Percentiles rank a stretch among this genome's conserved stretches.
phyloP scores from a whole-genome alignment of 2,888 invertebrate genomes.

The Litoditis marina region DNA sequence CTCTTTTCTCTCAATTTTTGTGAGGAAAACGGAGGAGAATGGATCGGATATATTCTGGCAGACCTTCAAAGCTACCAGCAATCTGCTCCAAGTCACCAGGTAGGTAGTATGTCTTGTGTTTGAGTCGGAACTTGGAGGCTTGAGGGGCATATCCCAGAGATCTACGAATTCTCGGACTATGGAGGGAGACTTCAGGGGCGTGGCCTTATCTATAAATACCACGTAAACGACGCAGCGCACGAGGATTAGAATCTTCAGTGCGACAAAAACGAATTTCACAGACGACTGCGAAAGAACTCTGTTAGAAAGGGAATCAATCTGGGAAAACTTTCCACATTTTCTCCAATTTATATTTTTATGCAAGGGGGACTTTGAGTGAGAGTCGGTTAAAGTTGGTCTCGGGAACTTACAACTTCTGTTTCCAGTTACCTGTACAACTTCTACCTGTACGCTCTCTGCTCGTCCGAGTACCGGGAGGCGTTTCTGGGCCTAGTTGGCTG shows the following conservation, averaged over 20 bases:
- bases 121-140: too few relatives aligned
- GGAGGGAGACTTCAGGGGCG: too few relatives aligned
- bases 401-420: neutral
- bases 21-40: slow-evolving; percentile 54
- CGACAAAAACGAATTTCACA: neutral
- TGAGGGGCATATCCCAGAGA: too few relatives aligned
- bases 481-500: slow-evolving; percentile 46
- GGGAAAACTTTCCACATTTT: too few relatives aligned
- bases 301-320: neutral
- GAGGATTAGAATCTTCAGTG: too few relatives aligned
- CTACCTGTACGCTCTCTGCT: slow-evolving; percentile 55
- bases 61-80: slow-evolving; percentile 65
- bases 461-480: slow-evolving; percentile 54
- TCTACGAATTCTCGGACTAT: too few relatives aligned
- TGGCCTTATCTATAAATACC: too few relatives aligned
- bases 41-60: slow-evolving; percentile 58
- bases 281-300: neutral
- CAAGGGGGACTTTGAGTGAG: too few relatives aligned
- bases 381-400: too few relatives aligned
- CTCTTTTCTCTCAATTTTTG: slow-evolving; percentile 63
- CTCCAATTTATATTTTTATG: too few relatives aligned
- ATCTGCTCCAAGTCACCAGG: slow-evolving; percentile 65
- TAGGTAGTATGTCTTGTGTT: slow-evolving; percentile 19
- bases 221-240: too few relatives aligned
- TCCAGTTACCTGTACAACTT: slow-evolving; percentile 65